phyloP scores from a whole-genome alignment of 2,888 invertebrate species.

The Boloria selene region DNA sequence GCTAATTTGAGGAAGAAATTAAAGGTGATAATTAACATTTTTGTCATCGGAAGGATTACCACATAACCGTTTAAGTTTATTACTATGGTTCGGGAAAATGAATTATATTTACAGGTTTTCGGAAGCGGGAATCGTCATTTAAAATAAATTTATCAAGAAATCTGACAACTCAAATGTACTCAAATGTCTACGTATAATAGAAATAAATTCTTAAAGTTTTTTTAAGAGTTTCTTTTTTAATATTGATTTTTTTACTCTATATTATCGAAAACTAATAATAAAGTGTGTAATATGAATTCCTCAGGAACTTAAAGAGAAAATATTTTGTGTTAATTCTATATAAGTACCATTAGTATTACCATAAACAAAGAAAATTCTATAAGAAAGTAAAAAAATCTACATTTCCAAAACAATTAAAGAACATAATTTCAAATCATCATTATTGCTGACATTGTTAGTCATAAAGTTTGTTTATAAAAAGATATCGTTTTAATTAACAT shows the following conservation, averaged over 20 bases:
- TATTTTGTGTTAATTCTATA: too few relatives aligned
- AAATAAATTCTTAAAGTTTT: not conserved
- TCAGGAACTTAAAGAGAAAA: too few relatives aligned
- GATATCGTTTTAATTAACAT: slow-evolving; percentile 7
- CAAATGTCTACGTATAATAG: slow-evolving; percentile 13
- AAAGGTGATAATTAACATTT: slow-evolving; percentile 69
- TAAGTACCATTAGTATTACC: too few relatives aligned
- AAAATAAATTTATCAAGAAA: slow-evolving; percentile 15
- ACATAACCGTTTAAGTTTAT: slow-evolving; percentile 57
- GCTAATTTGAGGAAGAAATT: slow-evolving; percentile 71
- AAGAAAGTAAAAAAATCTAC: too few relatives aligned
- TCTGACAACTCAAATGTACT: slow-evolving; percentile 22
- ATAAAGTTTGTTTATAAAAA: not conserved
- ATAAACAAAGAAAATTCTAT: too few relatives aligned
- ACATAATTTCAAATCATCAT: not conserved
- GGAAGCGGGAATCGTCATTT: slow-evolving; percentile 18
- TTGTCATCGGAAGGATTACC: slow-evolving; percentile 70
- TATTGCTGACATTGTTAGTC: not conserved
- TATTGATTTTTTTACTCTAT: too few relatives aligned
- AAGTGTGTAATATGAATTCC: too few relatives aligned
- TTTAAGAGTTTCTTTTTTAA: too few relatives aligned
- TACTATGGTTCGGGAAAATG: slow-evolving; percentile 47
- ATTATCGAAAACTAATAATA: too few relatives aligned
- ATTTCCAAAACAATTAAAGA: not conserved
- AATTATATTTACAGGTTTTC: slow-evolving; percentile 44